Evolutionary conservation across 2,888 invertebrate genomes (phyloP).

Genomic region (Melanophora roralis): DNA sequence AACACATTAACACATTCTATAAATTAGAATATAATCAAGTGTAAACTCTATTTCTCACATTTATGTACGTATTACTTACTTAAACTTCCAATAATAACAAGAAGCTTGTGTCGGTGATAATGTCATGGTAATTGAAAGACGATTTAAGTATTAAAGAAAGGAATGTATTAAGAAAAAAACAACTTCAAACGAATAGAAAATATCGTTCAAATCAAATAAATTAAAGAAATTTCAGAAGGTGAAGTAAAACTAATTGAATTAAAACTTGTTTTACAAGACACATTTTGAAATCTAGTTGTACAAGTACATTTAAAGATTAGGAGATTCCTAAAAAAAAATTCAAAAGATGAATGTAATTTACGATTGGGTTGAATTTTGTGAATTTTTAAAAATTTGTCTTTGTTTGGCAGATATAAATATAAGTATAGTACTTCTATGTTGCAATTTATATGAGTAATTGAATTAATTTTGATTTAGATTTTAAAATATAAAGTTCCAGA

Average conservation of each 20-base stretch:
- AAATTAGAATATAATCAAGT: background rate
- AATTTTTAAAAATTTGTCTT: slow-evolving; percentile 46
- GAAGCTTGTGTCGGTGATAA: background rate
- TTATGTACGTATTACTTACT: background rate
- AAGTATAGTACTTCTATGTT: too few species aligned
- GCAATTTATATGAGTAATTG: too few species aligned
- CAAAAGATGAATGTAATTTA: slow-evolving; percentile 30
- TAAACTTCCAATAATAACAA: background rate
- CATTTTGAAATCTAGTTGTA: slow-evolving; percentile 42
- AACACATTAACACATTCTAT: background rate
- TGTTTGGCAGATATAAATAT: background rate
- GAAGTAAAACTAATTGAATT: slow-evolving; percentile 57
- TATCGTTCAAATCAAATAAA: slow-evolving; percentile 52
- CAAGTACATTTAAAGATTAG: background rate
- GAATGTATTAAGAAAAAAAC: background rate
- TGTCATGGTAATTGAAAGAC: slow-evolving; percentile 53
- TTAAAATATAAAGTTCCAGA: too few species aligned
- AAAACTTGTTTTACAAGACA: slow-evolving; percentile 53
- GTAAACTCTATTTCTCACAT: background rate
- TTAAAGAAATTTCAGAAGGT: slow-evolving; percentile 48
- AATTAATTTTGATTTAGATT: too few species aligned
- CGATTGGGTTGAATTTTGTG: slow-evolving; percentile 26
- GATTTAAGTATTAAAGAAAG: slow-evolving; percentile 55
- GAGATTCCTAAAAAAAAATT: background rate
- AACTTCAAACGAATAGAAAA: slow-evolving; percentile 13